These are phyloP conservation scores for Tenthredo notha DNA, from an alignment of 2,888 invertebrate genomes.

Conservation along the genomic window DNA sequence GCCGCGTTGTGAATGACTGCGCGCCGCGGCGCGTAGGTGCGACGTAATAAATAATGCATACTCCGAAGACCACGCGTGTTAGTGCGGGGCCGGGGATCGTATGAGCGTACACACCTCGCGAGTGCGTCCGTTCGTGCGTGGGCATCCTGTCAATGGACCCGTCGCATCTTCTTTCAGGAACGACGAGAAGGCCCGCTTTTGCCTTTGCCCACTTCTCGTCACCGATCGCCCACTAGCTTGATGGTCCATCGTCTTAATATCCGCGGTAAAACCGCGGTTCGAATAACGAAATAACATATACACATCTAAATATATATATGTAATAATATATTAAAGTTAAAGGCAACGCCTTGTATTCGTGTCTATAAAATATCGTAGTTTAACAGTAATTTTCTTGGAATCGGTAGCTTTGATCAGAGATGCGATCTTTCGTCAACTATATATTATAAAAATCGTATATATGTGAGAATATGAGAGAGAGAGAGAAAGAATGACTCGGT, in stretches of 20 bases:
- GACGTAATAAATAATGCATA: conserved; percentile 55
- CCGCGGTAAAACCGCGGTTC: background rate
- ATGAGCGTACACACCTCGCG: conserved; percentile 42
- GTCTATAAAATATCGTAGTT: conserved; percentile 10
- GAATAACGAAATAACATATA: background rate
- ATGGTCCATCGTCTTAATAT: background rate
- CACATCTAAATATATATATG: too few relatives aligned
- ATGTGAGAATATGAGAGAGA: background rate
- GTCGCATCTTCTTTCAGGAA: conserved; percentile 41
- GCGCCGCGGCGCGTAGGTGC: conserved; percentile 63
- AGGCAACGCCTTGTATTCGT: conserved; percentile 17
- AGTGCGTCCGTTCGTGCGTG: conserved; percentile 58
- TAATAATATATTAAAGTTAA: conserved; percentile 18
- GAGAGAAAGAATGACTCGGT: background rate
- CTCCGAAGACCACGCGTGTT: conserved; percentile 50
- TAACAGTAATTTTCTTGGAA: conserved; percentile 2
- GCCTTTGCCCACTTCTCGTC: conserved; percentile 6
- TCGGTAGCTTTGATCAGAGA: conserved; percentile 48
- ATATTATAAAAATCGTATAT: background rate
- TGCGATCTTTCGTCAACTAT: conserved; percentile 38
- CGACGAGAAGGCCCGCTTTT: conserved; percentile 8
- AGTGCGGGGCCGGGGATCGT: conserved; percentile 10
- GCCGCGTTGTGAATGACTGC: conserved; percentile 64
- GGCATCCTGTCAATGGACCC: conserved; percentile 63
- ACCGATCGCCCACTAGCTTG: conserved; percentile 40